Base-by-base conservation (phyloP, 2,888 invertebrate species). In the Pseudeuparius sepicola region DNA sequence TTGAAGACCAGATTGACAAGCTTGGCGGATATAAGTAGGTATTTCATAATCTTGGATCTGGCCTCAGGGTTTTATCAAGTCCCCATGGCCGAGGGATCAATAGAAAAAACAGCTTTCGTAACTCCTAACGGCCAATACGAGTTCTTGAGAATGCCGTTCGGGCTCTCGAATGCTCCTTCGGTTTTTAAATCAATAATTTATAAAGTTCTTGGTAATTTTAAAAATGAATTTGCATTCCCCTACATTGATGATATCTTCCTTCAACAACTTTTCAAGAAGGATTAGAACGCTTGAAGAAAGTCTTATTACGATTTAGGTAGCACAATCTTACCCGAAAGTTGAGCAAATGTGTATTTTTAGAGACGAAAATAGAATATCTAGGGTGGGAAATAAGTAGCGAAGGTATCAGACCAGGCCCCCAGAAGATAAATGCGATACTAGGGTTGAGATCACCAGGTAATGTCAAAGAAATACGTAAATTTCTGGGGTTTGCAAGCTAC, bases 211-310 rank as follows among this genome's bases (percentile, higher is more conserved):
- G n/a, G n/a, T n/a, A n/a, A n/a, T n/a, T n/a, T n/a, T n/a, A n/a
- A n/a, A n/a, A n/a, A n/a, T n/a, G n/a, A 28, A 4, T 39, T 40
- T 1, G 47, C 49, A 18, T 15, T 50, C 1, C 49, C 49, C 1
- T 56, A 55, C 26, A 13, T 54, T 1, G 55, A 55, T 29, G 56
- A 56, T 24, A 51, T 56, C 1, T 41, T 2, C 36, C 34, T n/a
- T 10, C 16, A 4, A 18, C 10, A 6, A 34, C 26, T 15, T 12
- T 36, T 20, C 13, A 29, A 9, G 18, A 39, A 34, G 39, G 32
- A 4, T 11, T 42, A 5, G 28, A 9, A 25, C 33, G 13, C n/a
- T 25, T 37, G 4, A 9, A 36, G 18, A 3, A 10, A 4, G 30
- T 43, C 15, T 18, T 42, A 14, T 16, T 33, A 25, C 11, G 24